Evolutionary conservation across 2,797 vertebrate species (phyloP).

Genomic region (Tangara arthus): DNA sequence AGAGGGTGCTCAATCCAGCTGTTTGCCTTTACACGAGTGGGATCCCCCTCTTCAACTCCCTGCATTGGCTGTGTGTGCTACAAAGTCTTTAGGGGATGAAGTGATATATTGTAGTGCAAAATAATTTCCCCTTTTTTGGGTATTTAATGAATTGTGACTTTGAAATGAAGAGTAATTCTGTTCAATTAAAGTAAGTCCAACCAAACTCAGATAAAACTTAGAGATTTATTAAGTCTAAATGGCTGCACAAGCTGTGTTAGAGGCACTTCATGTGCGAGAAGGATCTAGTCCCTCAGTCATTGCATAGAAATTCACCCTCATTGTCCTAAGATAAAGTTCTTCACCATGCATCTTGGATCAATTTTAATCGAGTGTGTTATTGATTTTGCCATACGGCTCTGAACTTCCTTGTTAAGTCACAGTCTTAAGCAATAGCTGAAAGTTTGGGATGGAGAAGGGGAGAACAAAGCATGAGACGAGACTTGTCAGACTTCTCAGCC

Average conservation of each 20-base stretch:
- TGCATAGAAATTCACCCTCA: background rate
- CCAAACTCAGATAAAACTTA: background rate
- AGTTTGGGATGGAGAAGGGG: background rate
- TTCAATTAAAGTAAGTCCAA: background rate
- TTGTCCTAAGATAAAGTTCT: background rate
- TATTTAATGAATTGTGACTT: background rate
- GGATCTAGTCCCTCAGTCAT: background rate
- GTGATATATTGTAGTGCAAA: background rate
- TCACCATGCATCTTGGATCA: background rate
- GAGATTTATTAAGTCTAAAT: background rate
- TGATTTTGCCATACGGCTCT: background rate
- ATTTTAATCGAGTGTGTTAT: background rate
- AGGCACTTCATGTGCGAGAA: background rate
- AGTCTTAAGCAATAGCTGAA: conserved; percentile 21
- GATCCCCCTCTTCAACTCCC: background rate
- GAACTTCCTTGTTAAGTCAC: background rate
- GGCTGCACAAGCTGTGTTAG: background rate
- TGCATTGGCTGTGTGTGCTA: background rate
- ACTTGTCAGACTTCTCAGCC: background rate
- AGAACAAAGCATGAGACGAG: background rate
- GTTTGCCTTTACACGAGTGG: background rate
- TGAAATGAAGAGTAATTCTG: background rate
- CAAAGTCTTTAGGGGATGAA: background rate
- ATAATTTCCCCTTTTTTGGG: background rate
- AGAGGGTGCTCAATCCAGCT: background rate